Evolutionary conservation across 1,140 invertebrate species (phyloP).

Genomic region (Samia ricini): DNA sequence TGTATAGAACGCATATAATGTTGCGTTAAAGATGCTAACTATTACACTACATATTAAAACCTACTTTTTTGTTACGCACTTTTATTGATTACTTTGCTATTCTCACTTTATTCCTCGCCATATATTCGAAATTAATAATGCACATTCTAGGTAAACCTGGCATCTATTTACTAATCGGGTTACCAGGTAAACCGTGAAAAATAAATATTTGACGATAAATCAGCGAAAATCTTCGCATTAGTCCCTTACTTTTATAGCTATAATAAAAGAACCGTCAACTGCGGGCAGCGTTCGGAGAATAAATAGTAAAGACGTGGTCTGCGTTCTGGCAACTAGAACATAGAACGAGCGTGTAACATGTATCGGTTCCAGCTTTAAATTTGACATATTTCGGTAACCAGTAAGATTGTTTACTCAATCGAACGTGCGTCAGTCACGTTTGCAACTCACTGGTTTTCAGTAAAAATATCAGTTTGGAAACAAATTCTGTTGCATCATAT

Average conservation of each 20-base stretch:
- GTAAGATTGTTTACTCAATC: constrained; percentile 26
- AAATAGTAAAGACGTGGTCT: constrained; percentile 57
- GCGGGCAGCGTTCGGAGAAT: constrained; percentile 56
- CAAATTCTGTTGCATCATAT: neutral
- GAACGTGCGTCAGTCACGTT: neutral
- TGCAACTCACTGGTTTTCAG: neutral
- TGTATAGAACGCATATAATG: constrained; percentile 46
- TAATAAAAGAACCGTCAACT: constrained; percentile 74
- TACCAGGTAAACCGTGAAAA: constrained; percentile 67
- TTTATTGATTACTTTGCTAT: constrained; percentile 11
- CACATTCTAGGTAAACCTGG: constrained; percentile 8
- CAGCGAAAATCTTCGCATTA: constrained; percentile 61
- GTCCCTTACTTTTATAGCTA: constrained; percentile 62
- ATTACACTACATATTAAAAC: constrained; percentile 17
- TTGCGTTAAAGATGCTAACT: constrained; percentile 44
- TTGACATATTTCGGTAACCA: constrained; percentile 46
- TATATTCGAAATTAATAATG: neutral
- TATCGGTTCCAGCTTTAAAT: constrained; percentile 41
- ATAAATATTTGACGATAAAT: constrained; percentile 71
- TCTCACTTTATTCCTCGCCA: neutral
- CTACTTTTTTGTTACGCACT: constrained; percentile 4
- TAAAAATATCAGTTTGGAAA: neutral
- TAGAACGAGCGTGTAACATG: constrained; percentile 30
- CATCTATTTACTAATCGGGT: constrained; percentile 48
- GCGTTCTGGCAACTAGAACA: constrained; percentile 47